phyloP scores from a whole-genome alignment of 2,797 vertebrate species.

The Antennarius maculatus region DNA sequence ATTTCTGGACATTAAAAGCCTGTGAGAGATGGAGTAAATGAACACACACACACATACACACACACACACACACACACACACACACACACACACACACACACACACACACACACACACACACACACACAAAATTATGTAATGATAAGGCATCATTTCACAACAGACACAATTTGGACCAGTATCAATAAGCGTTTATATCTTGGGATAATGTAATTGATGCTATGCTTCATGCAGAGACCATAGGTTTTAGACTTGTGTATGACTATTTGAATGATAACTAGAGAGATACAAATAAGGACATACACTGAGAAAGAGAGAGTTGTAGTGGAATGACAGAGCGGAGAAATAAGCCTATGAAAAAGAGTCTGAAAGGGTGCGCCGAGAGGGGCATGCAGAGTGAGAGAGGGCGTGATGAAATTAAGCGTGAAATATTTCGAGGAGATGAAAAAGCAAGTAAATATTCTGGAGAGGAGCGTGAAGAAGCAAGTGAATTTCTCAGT shows the following conservation, averaged over 20 bases:
- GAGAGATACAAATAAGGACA: slow-evolving; percentile 22
- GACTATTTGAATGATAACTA: slow-evolving; percentile 44
- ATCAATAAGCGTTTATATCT: slow-evolving; percentile 52
- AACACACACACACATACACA: slow-evolving; percentile 38
- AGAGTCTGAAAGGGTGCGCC: slow-evolving; percentile 19
- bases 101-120: slow-evolving; percentile 5
- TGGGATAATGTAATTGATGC: slow-evolving; percentile 55
- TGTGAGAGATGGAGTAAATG: slow-evolving; percentile 51
- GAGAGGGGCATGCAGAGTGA: slow-evolving; percentile 36
- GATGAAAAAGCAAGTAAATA: slow-evolving; percentile 67
- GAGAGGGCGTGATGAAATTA: slow-evolving; percentile 59
- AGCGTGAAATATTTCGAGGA: slow-evolving; percentile 69
- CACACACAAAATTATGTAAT: slow-evolving; percentile 29
- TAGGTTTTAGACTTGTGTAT: slow-evolving; percentile 46
- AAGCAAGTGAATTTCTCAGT: slow-evolving; percentile 55
- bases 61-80: background rate
- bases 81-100: slow-evolving; percentile 17
- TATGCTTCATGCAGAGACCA: slow-evolving; percentile 27
- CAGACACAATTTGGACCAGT: slow-evolving; percentile 44
- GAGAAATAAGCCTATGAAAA: slow-evolving; percentile 31
- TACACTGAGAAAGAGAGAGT: slow-evolving; percentile 11
- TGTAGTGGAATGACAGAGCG: background rate
- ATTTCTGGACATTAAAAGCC: slow-evolving; percentile 52
- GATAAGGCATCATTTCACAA: slow-evolving; percentile 40
- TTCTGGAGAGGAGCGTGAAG: slow-evolving; percentile 40